Evolutionary conservation across 2,888 invertebrate species (phyloP).

Genomic region (Gibbula magus): DNA sequence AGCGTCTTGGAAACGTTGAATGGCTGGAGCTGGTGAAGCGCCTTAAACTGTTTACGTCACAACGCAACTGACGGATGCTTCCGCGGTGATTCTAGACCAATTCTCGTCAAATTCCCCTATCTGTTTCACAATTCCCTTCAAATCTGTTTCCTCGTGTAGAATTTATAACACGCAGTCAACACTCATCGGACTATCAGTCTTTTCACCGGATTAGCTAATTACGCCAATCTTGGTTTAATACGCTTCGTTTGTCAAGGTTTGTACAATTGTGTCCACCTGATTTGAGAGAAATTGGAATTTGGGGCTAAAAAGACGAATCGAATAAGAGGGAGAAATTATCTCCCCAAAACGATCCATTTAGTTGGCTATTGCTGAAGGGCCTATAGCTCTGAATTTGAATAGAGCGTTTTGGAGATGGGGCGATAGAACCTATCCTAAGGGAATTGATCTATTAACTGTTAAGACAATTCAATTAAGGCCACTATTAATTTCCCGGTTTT

Average conservation of each 20-base stretch:
- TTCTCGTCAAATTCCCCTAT: too few species aligned
- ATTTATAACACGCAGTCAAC: too few species aligned
- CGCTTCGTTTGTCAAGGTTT: neutral
- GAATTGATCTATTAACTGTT: constrained; percentile 8
- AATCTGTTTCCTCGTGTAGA: too few species aligned
- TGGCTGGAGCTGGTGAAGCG: too few species aligned
- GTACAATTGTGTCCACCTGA: neutral
- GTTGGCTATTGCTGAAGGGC: neutral
- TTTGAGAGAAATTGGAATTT: neutral
- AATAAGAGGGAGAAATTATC: neutral
- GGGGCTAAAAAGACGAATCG: neutral
- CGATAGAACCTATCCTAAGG: neutral
- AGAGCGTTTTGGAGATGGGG: neutral
- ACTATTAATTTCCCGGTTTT: constrained; percentile 13
- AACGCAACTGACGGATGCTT: too few species aligned
- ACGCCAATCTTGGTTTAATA: too few species aligned
- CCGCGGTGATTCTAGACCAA: too few species aligned
- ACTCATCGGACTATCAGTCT: too few species aligned
- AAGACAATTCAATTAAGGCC: constrained; percentile 15
- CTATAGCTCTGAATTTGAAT: neutral
- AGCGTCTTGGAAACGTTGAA: too few species aligned
- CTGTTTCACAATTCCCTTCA: too few species aligned
- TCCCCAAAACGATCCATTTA: constrained; percentile 1
- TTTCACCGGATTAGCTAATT: too few species aligned
- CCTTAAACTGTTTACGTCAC: too few species aligned